phyloP scores from a whole-genome alignment of 92 coral and sea anemone genomes.

The Pocillopora meandrina region DNA sequence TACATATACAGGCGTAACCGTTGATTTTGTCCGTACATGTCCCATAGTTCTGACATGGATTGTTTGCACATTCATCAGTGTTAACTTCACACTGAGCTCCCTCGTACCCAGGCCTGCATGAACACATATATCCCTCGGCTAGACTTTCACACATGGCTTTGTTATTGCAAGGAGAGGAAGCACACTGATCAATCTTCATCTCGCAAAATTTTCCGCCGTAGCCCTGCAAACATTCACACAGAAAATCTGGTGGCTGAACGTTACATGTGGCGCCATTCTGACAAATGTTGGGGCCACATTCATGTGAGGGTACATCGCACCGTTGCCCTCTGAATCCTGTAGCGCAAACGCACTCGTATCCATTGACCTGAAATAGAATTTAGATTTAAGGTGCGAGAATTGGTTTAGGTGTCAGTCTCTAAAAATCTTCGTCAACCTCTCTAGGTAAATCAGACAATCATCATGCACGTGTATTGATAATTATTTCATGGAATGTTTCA shows the following conservation, averaged over 20 bases:
- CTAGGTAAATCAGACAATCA: too few relatives aligned
- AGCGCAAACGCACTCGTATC: constrained; percentile 90
- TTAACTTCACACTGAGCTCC: constrained; percentile 83
- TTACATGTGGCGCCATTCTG: constrained; percentile 83
- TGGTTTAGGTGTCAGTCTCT: too few relatives aligned
- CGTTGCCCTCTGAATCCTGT: constrained; percentile 79
- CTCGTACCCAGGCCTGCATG: constrained; percentile 78
- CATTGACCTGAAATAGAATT: constrained; percentile 63
- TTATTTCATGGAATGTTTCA: too few relatives aligned
- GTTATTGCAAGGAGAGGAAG: constrained; percentile 75
- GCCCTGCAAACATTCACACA: constrained; percentile 79
- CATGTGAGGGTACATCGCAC: constrained; percentile 80
- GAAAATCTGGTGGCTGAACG: constrained; percentile 64
- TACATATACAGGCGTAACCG: constrained; percentile 72
- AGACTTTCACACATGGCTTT: constrained; percentile 71
- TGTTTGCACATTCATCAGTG: constrained; percentile 73
- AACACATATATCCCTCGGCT: constrained; percentile 69
- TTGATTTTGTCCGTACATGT: constrained; percentile 71
- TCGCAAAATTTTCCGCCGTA: constrained; percentile 85
- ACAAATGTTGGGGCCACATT: constrained; percentile 74
- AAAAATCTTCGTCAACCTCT: too few relatives aligned
- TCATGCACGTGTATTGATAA: too few relatives aligned
- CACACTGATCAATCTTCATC: constrained; percentile 77
- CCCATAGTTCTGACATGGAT: constrained; percentile 85
- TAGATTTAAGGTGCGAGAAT: too few relatives aligned